Base-by-base conservation (phyloP, 2,888 invertebrate species). In the Folsomia candida region DNA sequence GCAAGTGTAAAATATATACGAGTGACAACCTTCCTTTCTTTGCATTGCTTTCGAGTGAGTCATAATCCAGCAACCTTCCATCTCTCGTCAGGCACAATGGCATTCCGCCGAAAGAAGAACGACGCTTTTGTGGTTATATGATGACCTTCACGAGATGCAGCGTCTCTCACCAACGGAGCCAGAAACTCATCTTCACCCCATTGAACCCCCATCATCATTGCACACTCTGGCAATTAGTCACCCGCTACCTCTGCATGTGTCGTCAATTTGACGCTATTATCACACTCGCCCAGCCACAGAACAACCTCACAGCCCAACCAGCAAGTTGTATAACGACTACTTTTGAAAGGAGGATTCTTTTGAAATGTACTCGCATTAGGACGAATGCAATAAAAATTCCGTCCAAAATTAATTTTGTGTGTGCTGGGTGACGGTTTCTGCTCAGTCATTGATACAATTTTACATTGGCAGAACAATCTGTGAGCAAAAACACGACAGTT, bases 191-290 rank as follows among this genome's bases (percentile, higher is more conserved):
- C 54, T 54, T n/a, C 22, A 54, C 54, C 22, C 22, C 54, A 54
- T 54, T 54, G 26, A 25, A 27, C 25, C 51, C 27, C 28, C 25
- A 27, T 65, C 65, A 54, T 20, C 27, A 51, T 65, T 28, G 28
- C 26, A 65, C 54, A 27, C 28, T 54, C 26, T 2, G 11, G 27
- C 54, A 65, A 65, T 65, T 65, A 65, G 54, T 65, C 65, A 65
- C 65, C 22, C 37, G 3, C 4, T 11, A 26, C n/a, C 29, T 65
- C 51, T 20, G 4, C 22, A 22, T 29, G 51, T 2, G 26, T 37
- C 14, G 28, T 3, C 27, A 57, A 65, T 65, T 65, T 65, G 65
- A 65, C 65, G 65, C 65, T 28, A 65, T 65, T 65, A 27, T 18
- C 65, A 54, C 3, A 4, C n/a, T 27, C 20, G 51, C n/a, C 51